Conservation (phyloP, 2,888 invertebrate species). For the Lycocerus yunnanus region DNA sequence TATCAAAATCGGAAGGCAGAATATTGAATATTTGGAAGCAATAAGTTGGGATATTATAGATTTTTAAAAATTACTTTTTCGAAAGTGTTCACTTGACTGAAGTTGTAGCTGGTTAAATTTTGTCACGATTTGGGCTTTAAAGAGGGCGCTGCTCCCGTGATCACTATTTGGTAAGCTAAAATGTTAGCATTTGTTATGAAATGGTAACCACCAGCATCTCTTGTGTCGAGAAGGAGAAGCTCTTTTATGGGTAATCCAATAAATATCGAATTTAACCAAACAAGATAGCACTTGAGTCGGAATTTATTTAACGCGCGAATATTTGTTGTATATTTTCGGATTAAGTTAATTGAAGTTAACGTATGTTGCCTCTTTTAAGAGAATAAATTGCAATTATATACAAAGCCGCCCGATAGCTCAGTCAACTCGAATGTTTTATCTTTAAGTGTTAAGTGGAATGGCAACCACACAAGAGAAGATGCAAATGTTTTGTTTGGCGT, state of each 20-base stretch:
- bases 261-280: slow-evolving; percentile 20
- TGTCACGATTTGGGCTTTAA: too few relatives aligned
- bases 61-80: too few relatives aligned
- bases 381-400: slow-evolving; percentile 39
- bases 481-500: slow-evolving; percentile 6
- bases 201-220: too few relatives aligned
- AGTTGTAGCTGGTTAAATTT: too few relatives aligned
- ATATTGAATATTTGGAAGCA: too few relatives aligned
- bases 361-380: slow-evolving; percentile 28
- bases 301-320: slow-evolving; percentile 29
- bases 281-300: slow-evolving; percentile 34
- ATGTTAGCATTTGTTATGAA: too few relatives aligned
- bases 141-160: too few relatives aligned
- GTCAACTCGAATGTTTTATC: slow-evolving; percentile 35
- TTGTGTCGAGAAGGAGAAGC: neutral
- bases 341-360: slow-evolving; percentile 35
- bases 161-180: too few relatives aligned
- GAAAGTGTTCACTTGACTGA: too few relatives aligned
- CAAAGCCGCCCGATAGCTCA: slow-evolving; percentile 34
- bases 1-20: too few relatives aligned
- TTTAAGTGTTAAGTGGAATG: slow-evolving; percentile 32
- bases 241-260: neutral
- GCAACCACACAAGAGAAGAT: slow-evolving; percentile 28
- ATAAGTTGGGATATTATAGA: too few relatives aligned
- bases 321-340: slow-evolving; percentile 20